These are phyloP conservation scores for Macropus fuliginosus DNA, from an alignment of 2,797 vertebrate species.

Conservation along the genomic window DNA sequence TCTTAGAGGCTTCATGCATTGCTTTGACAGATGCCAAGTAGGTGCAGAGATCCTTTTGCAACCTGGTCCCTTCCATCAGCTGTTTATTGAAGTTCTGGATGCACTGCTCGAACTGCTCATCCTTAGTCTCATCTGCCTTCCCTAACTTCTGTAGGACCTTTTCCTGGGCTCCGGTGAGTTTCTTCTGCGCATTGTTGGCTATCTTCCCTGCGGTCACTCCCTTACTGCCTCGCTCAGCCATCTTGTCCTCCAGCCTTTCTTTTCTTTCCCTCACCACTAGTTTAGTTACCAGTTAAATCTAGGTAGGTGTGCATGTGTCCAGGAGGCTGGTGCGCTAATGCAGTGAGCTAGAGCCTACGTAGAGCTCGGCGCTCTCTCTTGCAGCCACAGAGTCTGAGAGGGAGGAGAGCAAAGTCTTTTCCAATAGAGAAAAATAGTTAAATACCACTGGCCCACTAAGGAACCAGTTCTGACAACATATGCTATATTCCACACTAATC, in stretches of 20 bases:
- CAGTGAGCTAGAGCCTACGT: neutral
- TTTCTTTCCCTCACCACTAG: conserved; percentile 58
- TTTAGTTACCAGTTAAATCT: conserved; percentile 35
- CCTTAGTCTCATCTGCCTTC: too few species aligned
- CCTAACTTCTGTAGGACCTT: conserved; percentile 87
- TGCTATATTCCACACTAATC: neutral
- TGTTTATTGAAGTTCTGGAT: too few species aligned
- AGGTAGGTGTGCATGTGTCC: conserved; percentile 62
- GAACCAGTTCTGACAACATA: neutral
- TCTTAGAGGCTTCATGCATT: conserved; percentile 98
- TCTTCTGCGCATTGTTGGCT: conserved; percentile 98
- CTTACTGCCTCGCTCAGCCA: conserved; percentile 98
- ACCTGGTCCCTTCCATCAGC: conserved; percentile 92
- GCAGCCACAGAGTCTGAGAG: neutral
- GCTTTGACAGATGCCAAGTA: conserved; percentile 94
- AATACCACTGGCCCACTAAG: neutral
- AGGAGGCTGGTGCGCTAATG: conserved; percentile 14
- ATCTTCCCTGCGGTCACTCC: conserved; percentile 97
- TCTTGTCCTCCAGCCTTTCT: conserved; percentile 83
- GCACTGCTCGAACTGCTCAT: too few species aligned
- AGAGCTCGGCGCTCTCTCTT: neutral
- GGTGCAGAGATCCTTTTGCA: conserved; percentile 94
- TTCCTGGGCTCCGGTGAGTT: conserved; percentile 96
- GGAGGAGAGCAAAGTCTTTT: neutral
- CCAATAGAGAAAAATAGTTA: neutral